A percentile compares a stretch with the other conserved stretches of the same genome.
Evolutionary conservation across 2,113 vertebrate species (phyloP).

Genomic region (Colaptes auratus): DNA sequence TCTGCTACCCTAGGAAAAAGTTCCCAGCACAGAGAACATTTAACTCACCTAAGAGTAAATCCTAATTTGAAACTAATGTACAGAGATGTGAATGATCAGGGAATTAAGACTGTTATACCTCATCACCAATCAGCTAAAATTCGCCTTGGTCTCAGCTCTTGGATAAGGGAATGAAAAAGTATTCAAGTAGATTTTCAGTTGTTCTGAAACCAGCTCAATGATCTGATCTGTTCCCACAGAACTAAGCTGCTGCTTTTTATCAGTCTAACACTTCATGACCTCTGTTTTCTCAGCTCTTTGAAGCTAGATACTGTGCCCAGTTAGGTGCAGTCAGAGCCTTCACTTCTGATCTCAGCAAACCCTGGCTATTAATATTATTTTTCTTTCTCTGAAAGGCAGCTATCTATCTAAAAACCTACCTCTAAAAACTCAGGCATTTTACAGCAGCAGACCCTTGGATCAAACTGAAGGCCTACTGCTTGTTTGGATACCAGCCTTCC

Average conservation of each 20-base stretch:
- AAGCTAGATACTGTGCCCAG: not conserved
- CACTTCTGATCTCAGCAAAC: slow-evolving; percentile 1
- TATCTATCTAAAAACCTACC: no score
- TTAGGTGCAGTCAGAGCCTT: not conserved
- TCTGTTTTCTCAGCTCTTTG: not conserved
- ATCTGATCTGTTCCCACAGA: not conserved
- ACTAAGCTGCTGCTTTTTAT: not conserved
- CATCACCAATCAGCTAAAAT: not conserved
- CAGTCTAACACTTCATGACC: not conserved
- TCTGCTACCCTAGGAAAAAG: not conserved
- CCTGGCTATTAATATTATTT: not conserved
- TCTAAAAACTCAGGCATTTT: not conserved
- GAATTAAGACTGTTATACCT: not conserved
- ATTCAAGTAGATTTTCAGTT: not conserved
- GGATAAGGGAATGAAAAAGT: not conserved
- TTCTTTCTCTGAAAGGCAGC: not conserved
- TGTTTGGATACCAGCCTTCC: not conserved
- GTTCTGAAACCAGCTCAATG: slow-evolving; percentile 12
- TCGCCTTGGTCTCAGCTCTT: not conserved
- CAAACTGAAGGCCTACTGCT: not conserved
- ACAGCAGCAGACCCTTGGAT: not conserved
- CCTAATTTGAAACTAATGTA: not conserved
- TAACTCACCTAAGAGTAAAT: not conserved
- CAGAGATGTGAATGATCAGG: not conserved
- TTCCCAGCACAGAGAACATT: not conserved